These are phyloP conservation scores for Clarias laeviceps DNA, from an alignment of 2,797 vertebrate species.

Conservation along the genomic window DNA sequence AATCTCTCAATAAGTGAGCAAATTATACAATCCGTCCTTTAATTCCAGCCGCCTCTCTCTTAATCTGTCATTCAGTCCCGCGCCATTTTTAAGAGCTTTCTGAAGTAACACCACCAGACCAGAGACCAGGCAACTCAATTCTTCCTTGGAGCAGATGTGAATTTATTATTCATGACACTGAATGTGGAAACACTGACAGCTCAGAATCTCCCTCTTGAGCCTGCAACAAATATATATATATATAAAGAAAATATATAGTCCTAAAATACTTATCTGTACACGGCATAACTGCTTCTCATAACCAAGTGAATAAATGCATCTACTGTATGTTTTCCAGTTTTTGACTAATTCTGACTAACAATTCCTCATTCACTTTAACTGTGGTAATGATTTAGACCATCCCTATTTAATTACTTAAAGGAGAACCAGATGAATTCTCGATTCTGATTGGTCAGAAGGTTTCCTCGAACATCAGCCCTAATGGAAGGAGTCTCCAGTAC, in stretches of 20 bases:
- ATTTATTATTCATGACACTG: conserved; percentile 30
- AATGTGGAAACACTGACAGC: conserved; percentile 21
- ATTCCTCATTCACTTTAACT: not conserved
- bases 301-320: too few species aligned
- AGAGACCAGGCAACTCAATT: not conserved
- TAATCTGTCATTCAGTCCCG: not conserved
- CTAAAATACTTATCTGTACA: not conserved
- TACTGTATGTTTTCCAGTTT: not conserved
- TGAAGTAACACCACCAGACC: not conserved
- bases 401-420: not conserved
- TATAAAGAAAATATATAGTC: not conserved
- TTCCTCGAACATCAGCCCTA: not conserved
- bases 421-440: not conserved
- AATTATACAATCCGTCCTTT: conserved; percentile 11
- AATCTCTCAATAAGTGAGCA: conserved; percentile 8
- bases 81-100: not conserved
- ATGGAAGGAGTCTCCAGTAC: conserved; percentile 3
- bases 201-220: not conserved
- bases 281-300: not conserved
- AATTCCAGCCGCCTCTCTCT: conserved; percentile 7
- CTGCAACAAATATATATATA: not conserved
- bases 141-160: conserved; percentile 9
- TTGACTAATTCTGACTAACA: not conserved
- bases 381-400: conserved; percentile 4
- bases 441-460: not conserved